Evolutionary conservation across 2,888 invertebrate species (phyloP).

Genomic region (Diachrysia chrysitis): DNA sequence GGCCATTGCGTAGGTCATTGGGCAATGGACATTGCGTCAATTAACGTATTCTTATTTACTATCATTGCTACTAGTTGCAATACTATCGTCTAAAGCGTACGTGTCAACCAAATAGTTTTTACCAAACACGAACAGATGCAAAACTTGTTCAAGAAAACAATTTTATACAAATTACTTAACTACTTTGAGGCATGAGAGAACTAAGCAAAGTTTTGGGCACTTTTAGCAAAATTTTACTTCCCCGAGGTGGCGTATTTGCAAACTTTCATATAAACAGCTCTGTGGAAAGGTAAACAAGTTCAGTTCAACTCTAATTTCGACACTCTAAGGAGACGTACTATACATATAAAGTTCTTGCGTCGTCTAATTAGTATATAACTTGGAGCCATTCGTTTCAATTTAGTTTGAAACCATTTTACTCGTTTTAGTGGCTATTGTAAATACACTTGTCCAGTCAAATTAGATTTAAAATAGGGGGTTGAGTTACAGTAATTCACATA

Average conservation of each 20-base stretch:
- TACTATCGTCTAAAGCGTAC: neutral
- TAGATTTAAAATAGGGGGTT: too few relatives aligned
- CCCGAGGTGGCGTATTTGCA: conserved; percentile 75
- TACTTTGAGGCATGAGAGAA: conserved; percentile 61
- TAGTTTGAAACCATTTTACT: conserved; percentile 68
- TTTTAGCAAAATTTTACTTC: conserved; percentile 76
- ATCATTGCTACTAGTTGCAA: too few relatives aligned
- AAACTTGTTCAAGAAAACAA: conserved; percentile 53
- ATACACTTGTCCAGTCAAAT: conserved; percentile 46
- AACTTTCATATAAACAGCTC: conserved; percentile 83
- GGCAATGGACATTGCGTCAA: too few relatives aligned
- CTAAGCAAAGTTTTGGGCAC: conserved; percentile 67
- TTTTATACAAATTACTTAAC: conserved; percentile 62
- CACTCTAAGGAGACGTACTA: conserved; percentile 78
- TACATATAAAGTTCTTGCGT: conserved; percentile 75
- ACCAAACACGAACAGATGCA: conserved; percentile 46
- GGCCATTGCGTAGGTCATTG: too few relatives aligned
- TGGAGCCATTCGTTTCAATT: conserved; percentile 82
- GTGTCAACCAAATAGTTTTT: conserved; percentile 17
- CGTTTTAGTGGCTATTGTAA: conserved; percentile 53
- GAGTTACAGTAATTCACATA: too few relatives aligned
- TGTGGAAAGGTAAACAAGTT: conserved; percentile 82
- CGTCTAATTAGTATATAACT: conserved; percentile 83
- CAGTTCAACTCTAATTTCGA: conserved; percentile 83
- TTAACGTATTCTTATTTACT: too few relatives aligned